A percentile compares a stretch with the other conserved stretches of the same genome.
Conservation (phyloP, 2,113 vertebrate species). For the Plestiodon gilberti region DNA sequence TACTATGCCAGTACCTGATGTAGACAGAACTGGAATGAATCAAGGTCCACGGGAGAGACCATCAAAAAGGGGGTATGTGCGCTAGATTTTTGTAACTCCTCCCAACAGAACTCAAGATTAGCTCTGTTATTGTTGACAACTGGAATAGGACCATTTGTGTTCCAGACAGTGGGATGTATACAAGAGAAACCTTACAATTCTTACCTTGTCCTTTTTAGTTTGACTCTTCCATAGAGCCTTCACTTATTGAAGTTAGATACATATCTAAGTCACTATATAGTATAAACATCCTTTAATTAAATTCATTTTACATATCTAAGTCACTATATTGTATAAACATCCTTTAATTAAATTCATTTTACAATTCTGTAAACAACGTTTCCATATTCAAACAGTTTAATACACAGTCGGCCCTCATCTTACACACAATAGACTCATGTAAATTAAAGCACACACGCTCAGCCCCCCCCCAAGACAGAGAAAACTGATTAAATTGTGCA, state of each 20-base stretch:
- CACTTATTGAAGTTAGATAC: not conserved
- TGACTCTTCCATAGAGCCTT: not conserved
- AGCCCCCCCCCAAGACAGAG: too few species aligned
- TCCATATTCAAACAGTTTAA: slow-evolving; percentile 26
- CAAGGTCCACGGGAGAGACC: too few species aligned
- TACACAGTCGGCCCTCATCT: too few species aligned
- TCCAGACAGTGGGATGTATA: not conserved
- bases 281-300: not conserved
- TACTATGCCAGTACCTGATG: too few species aligned
- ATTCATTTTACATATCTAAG: not conserved
- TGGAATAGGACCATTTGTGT: too few species aligned
- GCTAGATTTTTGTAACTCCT: not conserved
- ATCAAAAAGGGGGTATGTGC: not conserved
- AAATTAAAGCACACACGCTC: too few species aligned
- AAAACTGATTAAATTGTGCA: too few species aligned
- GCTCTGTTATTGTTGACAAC: not conserved
- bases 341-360: slow-evolving; percentile 45
- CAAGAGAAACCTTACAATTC: not conserved
- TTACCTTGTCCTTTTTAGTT: not conserved
- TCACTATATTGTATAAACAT: not conserved
- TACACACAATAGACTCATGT: not conserved
- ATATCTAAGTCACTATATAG: not conserved
- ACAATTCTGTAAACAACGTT: slow-evolving; percentile 7
- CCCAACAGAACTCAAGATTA: too few species aligned
- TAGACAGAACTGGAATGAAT: too few species aligned